Evolutionary conservation across 2,797 vertebrate species (phyloP).

Genomic region (Amniataba percoides): DNA sequence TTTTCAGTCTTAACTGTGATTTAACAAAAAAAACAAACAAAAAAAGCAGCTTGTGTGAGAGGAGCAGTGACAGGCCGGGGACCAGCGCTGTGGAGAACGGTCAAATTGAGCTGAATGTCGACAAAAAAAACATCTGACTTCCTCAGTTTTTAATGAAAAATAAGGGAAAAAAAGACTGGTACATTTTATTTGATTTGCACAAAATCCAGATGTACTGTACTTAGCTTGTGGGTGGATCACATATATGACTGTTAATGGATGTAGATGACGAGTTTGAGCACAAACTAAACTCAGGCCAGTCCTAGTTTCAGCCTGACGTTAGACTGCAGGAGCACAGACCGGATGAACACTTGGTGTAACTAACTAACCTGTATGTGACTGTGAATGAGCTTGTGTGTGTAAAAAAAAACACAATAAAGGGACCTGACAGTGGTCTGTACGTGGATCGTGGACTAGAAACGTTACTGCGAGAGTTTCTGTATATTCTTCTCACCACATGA

Average conservation of each 20-base stretch:
- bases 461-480: slow-evolving; percentile 40
- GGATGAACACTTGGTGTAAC: slow-evolving; percentile 23
- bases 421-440: slow-evolving; percentile 25
- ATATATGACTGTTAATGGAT: slow-evolving; percentile 69
- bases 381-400: slow-evolving; percentile 37
- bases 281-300: slow-evolving; percentile 61
- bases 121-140: slow-evolving; percentile 43
- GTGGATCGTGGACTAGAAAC: slow-evolving; percentile 46
- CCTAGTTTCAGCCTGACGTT: slow-evolving; percentile 38
- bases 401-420: slow-evolving; percentile 32
- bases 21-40: neutral
- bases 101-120: slow-evolving; percentile 53
- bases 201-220: slow-evolving; percentile 82
- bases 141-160: slow-evolving; percentile 47
- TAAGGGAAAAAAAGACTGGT: slow-evolving; percentile 12
- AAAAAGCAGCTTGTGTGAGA: neutral
- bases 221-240: slow-evolving; percentile 66
- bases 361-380: slow-evolving; percentile 43
- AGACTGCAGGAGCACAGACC: slow-evolving; percentile 44
- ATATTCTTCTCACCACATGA: slow-evolving; percentile 54
- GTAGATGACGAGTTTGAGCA: slow-evolving; percentile 63
- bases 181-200: slow-evolving; percentile 73
- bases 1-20: slow-evolving; percentile 40
- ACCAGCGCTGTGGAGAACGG: neutral
- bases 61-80: slow-evolving; percentile 30